Base-by-base conservation (phyloP, 2,888 invertebrate species). In the Horisme vitalbata region DNA sequence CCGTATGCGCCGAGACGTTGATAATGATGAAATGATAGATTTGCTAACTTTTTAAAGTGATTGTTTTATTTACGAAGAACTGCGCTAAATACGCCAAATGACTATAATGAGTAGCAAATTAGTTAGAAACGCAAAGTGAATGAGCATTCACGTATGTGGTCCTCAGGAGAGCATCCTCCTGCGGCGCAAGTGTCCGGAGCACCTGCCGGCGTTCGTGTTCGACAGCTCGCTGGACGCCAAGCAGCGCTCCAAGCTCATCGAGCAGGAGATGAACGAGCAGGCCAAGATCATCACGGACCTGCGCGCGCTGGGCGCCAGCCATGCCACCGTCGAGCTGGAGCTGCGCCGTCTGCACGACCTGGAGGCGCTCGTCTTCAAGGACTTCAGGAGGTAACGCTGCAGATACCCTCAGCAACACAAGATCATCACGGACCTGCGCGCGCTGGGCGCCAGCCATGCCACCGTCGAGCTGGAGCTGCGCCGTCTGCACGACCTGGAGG, bases 211-310 rank as follows among this genome's bases (percentile, higher is more conserved):
- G 4, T 97, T 96, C 79, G 93, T 96, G 38, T 94, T 95, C 68
- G 96, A 96, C 86, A 92, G 94, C 8, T 92, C 92, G 4, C 89
- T 95, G 30, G 96, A 95, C 73, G 94, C 96, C 8, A 94, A 94
- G 71, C 94, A 95, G 70, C 92, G 98, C 9, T 96, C 97, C n/a
- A 95, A 96, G 70, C 91, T 98, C 52, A 96, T 98, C 65, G 98
- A 99, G 83, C 95, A 96, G 72, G 98, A 98, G 86, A 98, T 99
- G 97, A 97, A 97, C 71, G 98, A 99, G 77, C 98, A 99, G 78
- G 95, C 98, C 7, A 97, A 97, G 87, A 95, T 97, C 41, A 97
- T 99, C 52, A 97, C 96, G 75, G 98, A 98, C 80, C 87, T 99
- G 57, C 92, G 95, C 61, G 94, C 95, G 3, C 86, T 96, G 28